Evolutionary conservation across 2,888 invertebrate species (phyloP).

Genomic region (Acronicta psi): DNA sequence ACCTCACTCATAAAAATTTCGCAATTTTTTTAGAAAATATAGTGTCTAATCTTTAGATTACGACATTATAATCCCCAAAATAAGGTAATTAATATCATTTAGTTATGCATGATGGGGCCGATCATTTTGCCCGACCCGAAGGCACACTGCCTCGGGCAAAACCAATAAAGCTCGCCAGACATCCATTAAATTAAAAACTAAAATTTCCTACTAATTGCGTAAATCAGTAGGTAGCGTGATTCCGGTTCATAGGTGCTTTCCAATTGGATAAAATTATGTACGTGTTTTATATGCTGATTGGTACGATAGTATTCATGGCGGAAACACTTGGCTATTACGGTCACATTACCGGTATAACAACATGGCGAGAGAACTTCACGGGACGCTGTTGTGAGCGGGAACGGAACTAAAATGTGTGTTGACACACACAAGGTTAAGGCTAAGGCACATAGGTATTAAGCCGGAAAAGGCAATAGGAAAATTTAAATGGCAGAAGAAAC

Average conservation of each 20-base stretch:
- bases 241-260: conserved; percentile 56
- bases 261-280: conserved; percentile 54
- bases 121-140: conserved; percentile 30
- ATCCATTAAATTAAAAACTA: conserved; percentile 29
- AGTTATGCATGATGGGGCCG: conserved; percentile 39
- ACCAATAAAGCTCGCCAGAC: conserved; percentile 48
- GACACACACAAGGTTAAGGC: too few relatives aligned
- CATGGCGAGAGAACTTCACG: conserved; percentile 46
- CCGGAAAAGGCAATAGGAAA: too few relatives aligned
- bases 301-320: conserved; percentile 71
- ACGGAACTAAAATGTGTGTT: not conserved
- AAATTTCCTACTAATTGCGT: conserved; percentile 55
- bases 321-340: conserved; percentile 76
- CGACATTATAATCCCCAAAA: conserved; percentile 1
- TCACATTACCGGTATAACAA: conserved; percentile 69
- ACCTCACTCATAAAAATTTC: too few relatives aligned
- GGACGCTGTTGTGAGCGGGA: conserved; percentile 3
- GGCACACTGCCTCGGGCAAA: conserved; percentile 37
- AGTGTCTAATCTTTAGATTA: too few relatives aligned
- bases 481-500: too few relatives aligned
- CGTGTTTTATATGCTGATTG: conserved; percentile 66
- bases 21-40: too few relatives aligned
- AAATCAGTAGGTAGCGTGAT: conserved; percentile 50
- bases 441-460: too few relatives aligned
- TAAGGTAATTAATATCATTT: conserved; percentile 43